phyloP scores from a whole-genome alignment of 2,888 invertebrate species.

The Candidula unifasciata region DNA sequence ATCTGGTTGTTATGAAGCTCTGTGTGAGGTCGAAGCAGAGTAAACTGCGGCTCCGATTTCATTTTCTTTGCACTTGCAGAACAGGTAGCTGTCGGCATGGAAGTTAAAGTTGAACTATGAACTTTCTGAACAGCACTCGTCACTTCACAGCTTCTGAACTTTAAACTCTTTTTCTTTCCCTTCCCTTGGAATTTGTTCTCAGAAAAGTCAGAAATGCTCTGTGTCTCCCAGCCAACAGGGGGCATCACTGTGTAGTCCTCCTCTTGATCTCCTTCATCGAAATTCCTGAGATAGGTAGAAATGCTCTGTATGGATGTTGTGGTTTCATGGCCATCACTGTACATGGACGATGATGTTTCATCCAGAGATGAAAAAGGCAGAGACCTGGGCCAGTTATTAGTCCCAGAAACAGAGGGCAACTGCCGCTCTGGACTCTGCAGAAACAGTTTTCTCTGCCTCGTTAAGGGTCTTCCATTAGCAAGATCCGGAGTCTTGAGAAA shows the following conservation, averaged over 20 bases:
- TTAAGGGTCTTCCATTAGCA: conserved; percentile 33
- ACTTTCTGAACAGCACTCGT: background rate
- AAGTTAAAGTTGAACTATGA: background rate
- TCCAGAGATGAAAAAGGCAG: conserved; percentile 39
- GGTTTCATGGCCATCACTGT: conserved; percentile 44
- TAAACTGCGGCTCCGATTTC: conserved; percentile 47
- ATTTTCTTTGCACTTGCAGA: conserved; percentile 9
- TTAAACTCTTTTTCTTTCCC: conserved; percentile 30
- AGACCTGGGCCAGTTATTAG: conserved; percentile 22
- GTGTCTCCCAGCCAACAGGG: conserved; percentile 41
- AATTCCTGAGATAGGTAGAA: conserved; percentile 42
- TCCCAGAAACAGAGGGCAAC: background rate
- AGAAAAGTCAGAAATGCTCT: background rate
- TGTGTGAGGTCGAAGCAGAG: conserved; percentile 47
- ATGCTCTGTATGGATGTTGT: conserved; percentile 48
- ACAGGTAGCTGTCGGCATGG: background rate
- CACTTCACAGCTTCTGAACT: conserved; percentile 6
- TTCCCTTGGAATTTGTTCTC: conserved; percentile 10
- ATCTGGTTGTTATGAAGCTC: conserved; percentile 49
- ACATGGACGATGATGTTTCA: conserved; percentile 44
- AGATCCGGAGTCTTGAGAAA: conserved; percentile 33
- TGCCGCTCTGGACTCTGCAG: conserved; percentile 46
- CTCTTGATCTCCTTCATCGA: conserved; percentile 44
- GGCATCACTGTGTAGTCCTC: conserved; percentile 45
- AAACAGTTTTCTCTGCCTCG: conserved; percentile 43